Percentiles rank a stretch among this genome's conserved stretches.
These are phyloP conservation scores for Pocillopora meandrina DNA, from an alignment of 92 coral and sea anemone genomes.

Conservation along the genomic window DNA sequence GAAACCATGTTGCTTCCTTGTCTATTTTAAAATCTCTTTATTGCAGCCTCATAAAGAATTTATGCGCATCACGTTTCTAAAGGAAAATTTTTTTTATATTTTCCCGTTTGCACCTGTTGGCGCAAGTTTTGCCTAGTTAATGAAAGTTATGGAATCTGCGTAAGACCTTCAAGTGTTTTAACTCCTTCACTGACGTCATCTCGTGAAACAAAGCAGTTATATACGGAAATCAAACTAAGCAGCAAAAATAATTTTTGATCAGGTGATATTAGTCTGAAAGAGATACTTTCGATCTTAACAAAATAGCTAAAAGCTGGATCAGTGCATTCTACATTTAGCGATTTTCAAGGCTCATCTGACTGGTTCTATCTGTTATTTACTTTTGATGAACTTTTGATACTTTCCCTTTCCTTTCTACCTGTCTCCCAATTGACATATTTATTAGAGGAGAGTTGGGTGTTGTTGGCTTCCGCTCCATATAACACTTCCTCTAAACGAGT, in stretches of 20 bases:
- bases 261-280: neutral
- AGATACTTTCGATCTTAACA: neutral
- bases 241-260: neutral
- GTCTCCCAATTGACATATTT: neutral
- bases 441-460: neutral
- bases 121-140: neutral
- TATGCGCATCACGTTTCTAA: neutral
- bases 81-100: neutral
- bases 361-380: too few species aligned
- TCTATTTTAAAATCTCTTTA: slow-evolving; percentile 21
- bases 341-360: too few species aligned
- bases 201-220: neutral
- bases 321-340: too few species aligned
- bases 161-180: neutral
- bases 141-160: neutral
- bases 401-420: too few species aligned
- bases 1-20: slow-evolving; percentile 5
- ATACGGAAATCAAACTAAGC: neutral
- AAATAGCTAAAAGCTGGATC: too few species aligned
- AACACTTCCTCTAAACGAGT: slow-evolving; percentile 10
- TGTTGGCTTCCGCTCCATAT: neutral
- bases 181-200: neutral
- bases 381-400: too few species aligned
- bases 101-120: neutral
- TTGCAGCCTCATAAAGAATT: too few species aligned